Evolutionary conservation across 2,888 invertebrate species (phyloP).

Genomic region (Argyresthia albistria): DNA sequence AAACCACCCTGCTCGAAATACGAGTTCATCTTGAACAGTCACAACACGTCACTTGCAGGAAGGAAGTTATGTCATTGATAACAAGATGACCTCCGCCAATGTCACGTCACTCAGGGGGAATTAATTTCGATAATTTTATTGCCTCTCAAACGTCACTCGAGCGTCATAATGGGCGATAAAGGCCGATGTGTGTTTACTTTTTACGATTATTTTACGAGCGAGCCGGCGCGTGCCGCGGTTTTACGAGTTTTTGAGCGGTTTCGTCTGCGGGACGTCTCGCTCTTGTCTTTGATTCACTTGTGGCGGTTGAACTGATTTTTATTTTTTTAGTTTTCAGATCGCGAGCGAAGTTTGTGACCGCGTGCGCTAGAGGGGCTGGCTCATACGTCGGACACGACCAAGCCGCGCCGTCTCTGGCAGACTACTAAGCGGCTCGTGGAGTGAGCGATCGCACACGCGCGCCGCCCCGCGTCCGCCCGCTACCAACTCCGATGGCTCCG

Average conservation of each 20-base stretch:
- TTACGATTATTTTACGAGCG: conserved; percentile 72
- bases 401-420: conserved; percentile 78
- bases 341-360: conserved; percentile 60
- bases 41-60: conserved; percentile 49
- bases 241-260: conserved; percentile 66
- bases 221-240: conserved; percentile 62
- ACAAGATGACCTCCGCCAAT: conserved; percentile 66
- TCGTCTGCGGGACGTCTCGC: conserved; percentile 43
- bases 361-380: conserved; percentile 42
- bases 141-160: conserved; percentile 70
- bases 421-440: conserved; percentile 72
- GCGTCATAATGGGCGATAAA: conserved; percentile 72
- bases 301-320: conserved; percentile 21
- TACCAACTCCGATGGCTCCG: conserved; percentile 44
- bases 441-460: conserved; percentile 72
- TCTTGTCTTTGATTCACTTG: conserved; percentile 13
- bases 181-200: conserved; percentile 70
- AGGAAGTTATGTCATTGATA: conserved; percentile 60
- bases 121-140: conserved; percentile 70
- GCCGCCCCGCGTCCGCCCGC: conserved; percentile 72
- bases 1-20: conserved; percentile 97
- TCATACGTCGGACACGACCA: conserved; percentile 53
- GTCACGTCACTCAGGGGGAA: conserved; percentile 54
- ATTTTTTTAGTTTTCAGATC: conserved; percentile 18
- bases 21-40: conserved; percentile 86